phyloP scores from a whole-genome alignment of 2,797 vertebrate species.

The Myotis findleyi region DNA sequence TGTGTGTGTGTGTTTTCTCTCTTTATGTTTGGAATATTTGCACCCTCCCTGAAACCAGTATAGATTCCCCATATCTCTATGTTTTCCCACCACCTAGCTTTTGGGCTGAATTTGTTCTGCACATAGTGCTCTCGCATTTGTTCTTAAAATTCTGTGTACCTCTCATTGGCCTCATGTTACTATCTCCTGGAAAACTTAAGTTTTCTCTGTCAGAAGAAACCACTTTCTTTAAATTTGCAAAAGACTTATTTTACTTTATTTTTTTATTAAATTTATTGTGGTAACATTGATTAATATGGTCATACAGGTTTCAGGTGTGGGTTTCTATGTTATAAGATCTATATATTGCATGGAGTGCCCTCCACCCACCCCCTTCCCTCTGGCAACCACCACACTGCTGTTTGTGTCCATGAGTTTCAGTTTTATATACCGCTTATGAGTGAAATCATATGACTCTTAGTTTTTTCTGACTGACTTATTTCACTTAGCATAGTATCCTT shows the following conservation, averaged over 20 bases:
- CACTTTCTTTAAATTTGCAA: background rate
- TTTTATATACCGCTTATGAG: background rate
- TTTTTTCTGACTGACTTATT: background rate
- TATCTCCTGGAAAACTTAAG: background rate
- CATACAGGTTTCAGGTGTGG: background rate
- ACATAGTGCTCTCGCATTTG: background rate
- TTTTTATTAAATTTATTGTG: background rate
- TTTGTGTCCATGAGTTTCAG: background rate
- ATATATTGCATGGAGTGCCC: background rate
- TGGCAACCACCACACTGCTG: background rate
- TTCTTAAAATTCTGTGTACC: background rate
- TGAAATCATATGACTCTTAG: background rate
- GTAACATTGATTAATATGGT: background rate
- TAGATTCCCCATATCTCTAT: background rate
- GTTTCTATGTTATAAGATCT: background rate
- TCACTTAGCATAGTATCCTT: background rate
- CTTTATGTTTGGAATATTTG: background rate
- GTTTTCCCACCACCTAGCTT: background rate
- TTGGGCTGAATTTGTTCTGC: background rate
- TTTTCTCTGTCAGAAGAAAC: conserved; percentile 23
- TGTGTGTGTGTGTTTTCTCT: background rate
- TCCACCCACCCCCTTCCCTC: background rate
- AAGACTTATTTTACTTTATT: background rate
- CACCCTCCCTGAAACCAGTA: background rate
- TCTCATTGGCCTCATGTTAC: background rate